phyloP scores from a whole-genome alignment of 2,888 invertebrate species.

The Minunthozetes semirufus region DNA sequence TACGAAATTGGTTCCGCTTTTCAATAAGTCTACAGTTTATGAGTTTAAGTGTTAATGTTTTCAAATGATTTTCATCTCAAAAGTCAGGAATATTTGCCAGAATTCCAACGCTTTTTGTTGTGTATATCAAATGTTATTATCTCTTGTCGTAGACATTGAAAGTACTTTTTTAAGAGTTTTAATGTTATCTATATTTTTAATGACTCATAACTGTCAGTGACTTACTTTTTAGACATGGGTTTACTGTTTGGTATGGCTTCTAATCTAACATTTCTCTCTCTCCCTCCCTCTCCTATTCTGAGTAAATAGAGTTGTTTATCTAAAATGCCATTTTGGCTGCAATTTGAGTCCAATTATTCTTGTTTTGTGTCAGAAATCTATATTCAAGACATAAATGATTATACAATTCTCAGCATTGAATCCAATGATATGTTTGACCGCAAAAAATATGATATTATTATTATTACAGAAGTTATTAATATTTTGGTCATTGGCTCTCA shows the following conservation, averaged over 20 bases:
- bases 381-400: constrained; percentile 4
- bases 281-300: not conserved
- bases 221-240: not conserved
- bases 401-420: not conserved
- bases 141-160: not conserved
- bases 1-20: not conserved
- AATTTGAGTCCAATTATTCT: not conserved
- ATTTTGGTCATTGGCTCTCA: constrained; percentile 23
- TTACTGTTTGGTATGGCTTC: not conserved
- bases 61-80: not conserved
- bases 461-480: not conserved
- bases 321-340: not conserved
- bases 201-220: constrained; percentile 7
- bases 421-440: not conserved
- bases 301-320: not conserved
- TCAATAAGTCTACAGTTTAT: not conserved
- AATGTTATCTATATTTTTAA: not conserved
- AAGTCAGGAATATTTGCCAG: not conserved
- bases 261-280: not conserved
- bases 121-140: no score
- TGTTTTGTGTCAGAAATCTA: constrained; percentile 7
- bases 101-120: no score
- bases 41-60: not conserved
- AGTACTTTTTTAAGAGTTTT: not conserved
- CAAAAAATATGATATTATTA: constrained; percentile 4